Percentiles rank a stretch among this genome's conserved stretches.
Evolutionary conservation across 2,797 vertebrate genomes (phyloP).

Genomic region (Liparis tanakae): DNA sequence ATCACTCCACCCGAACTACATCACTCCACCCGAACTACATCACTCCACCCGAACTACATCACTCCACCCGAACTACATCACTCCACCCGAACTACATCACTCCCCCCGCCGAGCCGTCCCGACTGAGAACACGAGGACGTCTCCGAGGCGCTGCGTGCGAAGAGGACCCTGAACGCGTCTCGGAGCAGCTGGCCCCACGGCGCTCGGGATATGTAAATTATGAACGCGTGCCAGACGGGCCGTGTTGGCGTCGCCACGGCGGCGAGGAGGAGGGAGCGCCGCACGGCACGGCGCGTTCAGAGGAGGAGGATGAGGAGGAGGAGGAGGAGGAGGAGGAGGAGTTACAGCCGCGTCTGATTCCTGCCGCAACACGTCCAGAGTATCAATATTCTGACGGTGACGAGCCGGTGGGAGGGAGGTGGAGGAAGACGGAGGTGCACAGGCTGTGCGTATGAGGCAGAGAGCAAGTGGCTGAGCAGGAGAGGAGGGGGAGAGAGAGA

Average conservation of each 20-base stretch:
- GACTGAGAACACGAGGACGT: too few species aligned
- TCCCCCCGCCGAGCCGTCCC: too few species aligned
- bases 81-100: too few species aligned
- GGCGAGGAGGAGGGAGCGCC: slow-evolving; percentile 19
- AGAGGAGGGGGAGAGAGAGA: slow-evolving; percentile 79
- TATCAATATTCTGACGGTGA: slow-evolving; percentile 87
- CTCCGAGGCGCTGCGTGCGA: too few species aligned
- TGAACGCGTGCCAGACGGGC: slow-evolving; percentile 51
- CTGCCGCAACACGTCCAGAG: slow-evolving; percentile 81
- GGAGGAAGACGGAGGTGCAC: slow-evolving; percentile 80
- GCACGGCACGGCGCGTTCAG: too few species aligned
- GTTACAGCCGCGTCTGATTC: slow-evolving; percentile 81
- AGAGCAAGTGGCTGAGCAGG: slow-evolving; percentile 90
- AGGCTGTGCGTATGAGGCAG: slow-evolving; percentile 78
- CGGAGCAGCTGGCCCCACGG: slow-evolving; percentile 49
- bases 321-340: too few species aligned
- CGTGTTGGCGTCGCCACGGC: slow-evolving; percentile 22
- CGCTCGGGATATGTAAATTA: slow-evolving; percentile 62
- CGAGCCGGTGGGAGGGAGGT: slow-evolving; percentile 71
- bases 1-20: too few species aligned
- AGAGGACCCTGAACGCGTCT: too few species aligned
- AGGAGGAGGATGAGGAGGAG: too few species aligned
- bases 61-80: too few species aligned
- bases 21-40: too few species aligned
- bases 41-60: too few species aligned